Conservation (phyloP, 64 coral and sea anemone species). For the Trachythela sp. region DNA sequence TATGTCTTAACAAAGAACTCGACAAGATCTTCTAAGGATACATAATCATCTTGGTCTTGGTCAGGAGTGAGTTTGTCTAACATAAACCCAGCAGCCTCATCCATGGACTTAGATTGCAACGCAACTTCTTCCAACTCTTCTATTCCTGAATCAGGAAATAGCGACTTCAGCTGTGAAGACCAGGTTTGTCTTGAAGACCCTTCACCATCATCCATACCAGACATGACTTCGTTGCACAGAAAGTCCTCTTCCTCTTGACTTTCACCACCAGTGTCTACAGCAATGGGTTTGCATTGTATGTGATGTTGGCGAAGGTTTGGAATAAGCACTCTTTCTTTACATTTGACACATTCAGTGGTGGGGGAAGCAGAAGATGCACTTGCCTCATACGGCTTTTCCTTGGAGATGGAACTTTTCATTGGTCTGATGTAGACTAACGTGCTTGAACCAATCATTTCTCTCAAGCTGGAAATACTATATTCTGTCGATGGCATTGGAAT, state of each 20-base stretch:
- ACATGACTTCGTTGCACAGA: not conserved
- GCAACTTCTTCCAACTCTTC: not conserved
- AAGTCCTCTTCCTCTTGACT: too few species aligned
- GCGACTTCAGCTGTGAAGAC: not conserved
- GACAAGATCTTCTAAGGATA: not conserved
- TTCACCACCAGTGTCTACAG: not conserved
- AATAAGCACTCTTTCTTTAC: not conserved
- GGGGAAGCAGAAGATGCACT: not conserved
- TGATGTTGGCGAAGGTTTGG: not conserved
- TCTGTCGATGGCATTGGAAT: slow-evolving; percentile 34
- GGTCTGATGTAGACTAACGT: slow-evolving; percentile 15
- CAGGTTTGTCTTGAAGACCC: not conserved
- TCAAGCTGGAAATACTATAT: slow-evolving; percentile 21
- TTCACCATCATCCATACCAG: not conserved
- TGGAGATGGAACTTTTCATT: not conserved
- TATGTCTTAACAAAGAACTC: not conserved
- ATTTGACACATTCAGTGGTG: not conserved
- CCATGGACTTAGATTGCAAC: not conserved
- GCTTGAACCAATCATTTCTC: not conserved
- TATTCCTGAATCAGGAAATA: not conserved
- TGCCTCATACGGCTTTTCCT: not conserved
- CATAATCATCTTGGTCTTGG: too few species aligned
- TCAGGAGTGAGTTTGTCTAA: not conserved
- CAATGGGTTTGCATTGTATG: not conserved
- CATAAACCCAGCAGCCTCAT: not conserved